Evolutionary conservation across 2,113 vertebrate genomes (phyloP).

Genomic region (Isurus oxyrinchus): DNA sequence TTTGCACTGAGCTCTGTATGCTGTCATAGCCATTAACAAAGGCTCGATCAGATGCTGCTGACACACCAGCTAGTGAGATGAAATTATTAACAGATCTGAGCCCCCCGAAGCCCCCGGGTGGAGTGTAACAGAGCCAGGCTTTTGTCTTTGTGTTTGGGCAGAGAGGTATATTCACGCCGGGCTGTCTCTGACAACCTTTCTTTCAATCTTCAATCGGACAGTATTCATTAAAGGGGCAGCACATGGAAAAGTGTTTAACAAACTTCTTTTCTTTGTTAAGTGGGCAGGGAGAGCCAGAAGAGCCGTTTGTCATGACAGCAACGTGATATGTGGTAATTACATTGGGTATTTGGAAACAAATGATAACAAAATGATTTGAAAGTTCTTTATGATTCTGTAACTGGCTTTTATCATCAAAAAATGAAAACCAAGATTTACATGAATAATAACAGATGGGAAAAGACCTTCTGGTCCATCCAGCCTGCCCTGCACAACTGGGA

Average conservation of each 20-base stretch:
- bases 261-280: not conserved
- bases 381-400: not conserved
- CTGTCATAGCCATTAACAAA: not conserved
- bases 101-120: not conserved
- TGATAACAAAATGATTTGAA: not conserved
- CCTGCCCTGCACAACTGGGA: not conserved
- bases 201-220: not conserved
- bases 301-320: not conserved
- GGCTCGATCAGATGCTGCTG: slow-evolving; percentile 3
- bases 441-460: not conserved
- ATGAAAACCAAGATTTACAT: not conserved
- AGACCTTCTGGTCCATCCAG: not conserved
- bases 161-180: not conserved
- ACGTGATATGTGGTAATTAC: not conserved
- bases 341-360: not conserved
- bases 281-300: not conserved
- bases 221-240: not conserved
- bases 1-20: too few relatives aligned
- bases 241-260: not conserved
- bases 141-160: not conserved
- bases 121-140: not conserved
- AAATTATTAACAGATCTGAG: not conserved
- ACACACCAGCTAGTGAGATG: not conserved
- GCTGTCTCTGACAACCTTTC: not conserved
- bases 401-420: not conserved